Conservation (phyloP, 2,888 invertebrate genomes). For the Caenorhabditis panamensis region DNA sequence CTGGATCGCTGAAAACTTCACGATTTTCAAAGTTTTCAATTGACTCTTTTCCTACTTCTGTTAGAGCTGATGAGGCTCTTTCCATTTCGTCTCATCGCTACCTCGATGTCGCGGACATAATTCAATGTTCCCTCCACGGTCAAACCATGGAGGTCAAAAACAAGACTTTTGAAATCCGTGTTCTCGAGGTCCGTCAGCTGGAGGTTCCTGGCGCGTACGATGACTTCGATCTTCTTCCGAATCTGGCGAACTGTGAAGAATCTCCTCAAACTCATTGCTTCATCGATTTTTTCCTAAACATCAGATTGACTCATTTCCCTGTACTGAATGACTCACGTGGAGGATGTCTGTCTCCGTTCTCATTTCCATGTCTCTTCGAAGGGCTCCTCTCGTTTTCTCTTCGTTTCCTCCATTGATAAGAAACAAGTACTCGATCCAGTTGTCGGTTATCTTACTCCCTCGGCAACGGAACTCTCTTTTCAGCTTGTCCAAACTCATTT, state of each 20-base stretch:
- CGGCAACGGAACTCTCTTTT: not conserved
- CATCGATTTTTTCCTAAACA: too few relatives aligned
- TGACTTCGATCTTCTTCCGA: not conserved
- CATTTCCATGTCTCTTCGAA: not conserved
- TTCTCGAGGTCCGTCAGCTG: not conserved
- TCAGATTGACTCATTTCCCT: too few relatives aligned
- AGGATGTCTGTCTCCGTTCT: not conserved
- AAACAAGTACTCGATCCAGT: not conserved
- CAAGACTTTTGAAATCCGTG: not conserved
- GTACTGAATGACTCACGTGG: not conserved
- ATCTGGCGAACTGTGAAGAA: not conserved
- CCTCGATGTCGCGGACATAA: not conserved
- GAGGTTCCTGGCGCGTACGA: not conserved
- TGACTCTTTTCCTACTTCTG: not conserved
- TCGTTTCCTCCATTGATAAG: not conserved
- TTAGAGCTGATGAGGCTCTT: not conserved
- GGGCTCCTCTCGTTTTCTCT: not conserved
- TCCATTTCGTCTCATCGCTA: not conserved
- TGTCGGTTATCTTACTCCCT: not conserved
- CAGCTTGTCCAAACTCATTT: not conserved
- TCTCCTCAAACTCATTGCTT: too few relatives aligned
- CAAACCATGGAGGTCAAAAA: constrained; percentile 5
- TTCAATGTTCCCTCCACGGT: not conserved
- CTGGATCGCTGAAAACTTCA: not conserved
- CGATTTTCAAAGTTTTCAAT: not conserved